Percentiles rank a stretch among this genome's conserved stretches.
These are phyloP conservation scores for Melitaea cinxia DNA, from an alignment of 1,140 invertebrate species.

Conservation along the genomic window DNA sequence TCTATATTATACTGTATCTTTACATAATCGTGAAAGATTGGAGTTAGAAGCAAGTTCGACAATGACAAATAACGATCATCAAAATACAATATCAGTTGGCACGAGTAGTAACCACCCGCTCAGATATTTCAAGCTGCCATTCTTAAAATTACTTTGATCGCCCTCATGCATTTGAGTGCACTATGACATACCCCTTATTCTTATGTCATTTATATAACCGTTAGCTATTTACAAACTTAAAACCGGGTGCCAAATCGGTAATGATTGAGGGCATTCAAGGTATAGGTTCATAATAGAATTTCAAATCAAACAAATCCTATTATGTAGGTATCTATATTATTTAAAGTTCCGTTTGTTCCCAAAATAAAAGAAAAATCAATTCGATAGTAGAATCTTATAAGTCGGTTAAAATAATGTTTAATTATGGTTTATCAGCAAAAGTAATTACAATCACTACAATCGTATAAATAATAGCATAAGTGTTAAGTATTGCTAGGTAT, in stretches of 20 bases:
- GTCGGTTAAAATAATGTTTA: too few relatives aligned
- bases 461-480: too few relatives aligned
- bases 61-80: constrained; percentile 23
- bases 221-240: constrained; percentile 34
- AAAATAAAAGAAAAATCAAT: too few relatives aligned
- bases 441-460: too few relatives aligned
- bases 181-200: constrained; percentile 21
- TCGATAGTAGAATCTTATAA: too few relatives aligned
- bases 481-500: too few relatives aligned
- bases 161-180: constrained; percentile 16
- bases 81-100: constrained; percentile 57
- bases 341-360: too few relatives aligned
- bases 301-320: constrained; percentile 1
- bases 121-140: constrained; percentile 64
- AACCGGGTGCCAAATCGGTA: constrained; percentile 14
- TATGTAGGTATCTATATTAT: too few relatives aligned
- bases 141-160: constrained; percentile 47
- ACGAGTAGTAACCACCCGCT: constrained; percentile 46
- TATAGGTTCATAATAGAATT: not conserved
- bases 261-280: constrained; percentile 3
- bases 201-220: constrained; percentile 17
- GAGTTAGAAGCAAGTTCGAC: constrained; percentile 21
- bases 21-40: constrained; percentile 24
- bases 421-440: too few relatives aligned
- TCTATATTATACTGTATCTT: not conserved